Percentiles rank a stretch among this genome's conserved stretches.
Conservation (phyloP, 2,888 invertebrate species). For the Cantharis rustica region DNA sequence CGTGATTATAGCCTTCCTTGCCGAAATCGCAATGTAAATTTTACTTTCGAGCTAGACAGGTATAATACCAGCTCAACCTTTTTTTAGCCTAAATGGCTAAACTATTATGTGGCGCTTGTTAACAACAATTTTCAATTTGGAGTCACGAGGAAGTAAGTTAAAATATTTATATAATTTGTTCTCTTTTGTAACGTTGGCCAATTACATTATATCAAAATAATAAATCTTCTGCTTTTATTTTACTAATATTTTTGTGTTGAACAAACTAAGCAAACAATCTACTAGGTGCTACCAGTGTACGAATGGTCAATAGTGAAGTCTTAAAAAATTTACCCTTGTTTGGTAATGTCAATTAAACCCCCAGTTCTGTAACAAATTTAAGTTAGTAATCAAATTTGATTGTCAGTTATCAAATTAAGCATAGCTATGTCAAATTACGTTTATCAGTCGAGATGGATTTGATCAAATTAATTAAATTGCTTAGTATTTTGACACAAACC, state of each 20-base stretch:
- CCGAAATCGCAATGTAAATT: conserved; percentile 27
- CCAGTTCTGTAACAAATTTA: not conserved
- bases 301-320: not conserved
- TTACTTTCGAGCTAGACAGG: conserved; percentile 10
- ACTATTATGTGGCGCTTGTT: conserved; percentile 1
- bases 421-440: not conserved
- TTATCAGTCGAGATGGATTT: not conserved
- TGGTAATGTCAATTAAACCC: not conserved
- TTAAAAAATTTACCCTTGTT: not conserved
- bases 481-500: not conserved
- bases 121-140: not conserved
- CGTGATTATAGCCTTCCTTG: conserved; percentile 45
- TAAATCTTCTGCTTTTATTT: not conserved
- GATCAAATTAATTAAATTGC: not conserved
- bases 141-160: not conserved
- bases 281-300: not conserved
- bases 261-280: not conserved
- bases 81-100: not conserved
- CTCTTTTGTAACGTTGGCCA: not conserved
- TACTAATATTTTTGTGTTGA: not conserved
- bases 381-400: conserved; percentile 3
- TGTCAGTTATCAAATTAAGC: conserved; percentile 1
- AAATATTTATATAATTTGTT: not conserved
- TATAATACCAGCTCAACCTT: not conserved
- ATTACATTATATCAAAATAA: not conserved